Evolutionary conservation across 64 coral and sea anemone species (phyloP).

Genomic region (Anthopleura sola): DNA sequence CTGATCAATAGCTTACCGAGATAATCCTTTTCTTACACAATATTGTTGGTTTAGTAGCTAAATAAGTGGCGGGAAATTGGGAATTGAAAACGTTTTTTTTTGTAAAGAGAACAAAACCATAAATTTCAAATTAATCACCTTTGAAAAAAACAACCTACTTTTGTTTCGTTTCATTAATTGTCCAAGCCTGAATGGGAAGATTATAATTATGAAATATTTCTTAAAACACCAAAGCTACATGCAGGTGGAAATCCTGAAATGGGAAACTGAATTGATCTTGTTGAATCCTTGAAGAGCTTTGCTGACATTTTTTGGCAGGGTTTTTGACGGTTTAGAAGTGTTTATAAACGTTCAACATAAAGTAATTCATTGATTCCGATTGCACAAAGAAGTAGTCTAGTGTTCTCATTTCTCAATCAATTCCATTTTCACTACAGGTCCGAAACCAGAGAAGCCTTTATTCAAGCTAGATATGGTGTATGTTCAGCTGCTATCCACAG

Average conservation of each 20-base stretch:
- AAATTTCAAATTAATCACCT: not conserved
- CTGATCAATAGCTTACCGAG: not conserved
- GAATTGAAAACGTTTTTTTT: not conserved
- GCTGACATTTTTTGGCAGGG: not conserved
- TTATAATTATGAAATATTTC: not conserved
- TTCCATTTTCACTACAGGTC: not conserved
- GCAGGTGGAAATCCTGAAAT: not conserved
- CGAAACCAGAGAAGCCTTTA: not conserved
- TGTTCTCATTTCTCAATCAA: not conserved
- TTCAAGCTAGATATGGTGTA: not conserved
- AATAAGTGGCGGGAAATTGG: slow-evolving; percentile 4
- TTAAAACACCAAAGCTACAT: not conserved
- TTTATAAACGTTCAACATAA: not conserved
- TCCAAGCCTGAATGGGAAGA: not conserved
- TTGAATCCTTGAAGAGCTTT: not conserved
- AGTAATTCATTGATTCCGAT: not conserved
- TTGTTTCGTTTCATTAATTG: too few relatives aligned
- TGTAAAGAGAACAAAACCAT: not conserved
- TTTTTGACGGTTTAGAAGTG: slow-evolving; percentile 3
- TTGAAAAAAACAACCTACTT: too few relatives aligned
- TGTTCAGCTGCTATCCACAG: not conserved
- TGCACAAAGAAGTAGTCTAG: too few relatives aligned
- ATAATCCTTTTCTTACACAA: slow-evolving; percentile 24
- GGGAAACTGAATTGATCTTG: not conserved
- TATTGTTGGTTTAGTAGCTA: slow-evolving; percentile 12